A percentile compares a stretch with the other conserved stretches of the same genome.
Evolutionary conservation across 2,797 vertebrate species (phyloP).

Genomic region (Nothura maculosa): DNA sequence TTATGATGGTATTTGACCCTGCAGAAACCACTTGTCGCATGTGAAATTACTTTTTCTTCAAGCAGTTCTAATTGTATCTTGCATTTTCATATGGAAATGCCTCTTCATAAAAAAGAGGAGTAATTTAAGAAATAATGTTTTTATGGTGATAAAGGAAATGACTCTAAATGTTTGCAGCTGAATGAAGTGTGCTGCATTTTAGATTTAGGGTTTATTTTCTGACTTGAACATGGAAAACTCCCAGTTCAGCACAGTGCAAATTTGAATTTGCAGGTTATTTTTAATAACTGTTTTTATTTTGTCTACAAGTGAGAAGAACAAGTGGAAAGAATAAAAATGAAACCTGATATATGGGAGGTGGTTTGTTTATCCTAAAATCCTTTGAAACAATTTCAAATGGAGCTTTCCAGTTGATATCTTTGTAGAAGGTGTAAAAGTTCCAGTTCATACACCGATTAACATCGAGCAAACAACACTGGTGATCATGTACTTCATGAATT

Average conservation of each 20-base stretch:
- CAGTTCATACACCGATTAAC: background rate
- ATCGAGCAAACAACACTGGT: background rate
- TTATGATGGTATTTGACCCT: background rate
- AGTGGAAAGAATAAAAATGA: background rate
- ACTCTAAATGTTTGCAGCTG: background rate
- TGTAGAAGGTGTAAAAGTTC: background rate
- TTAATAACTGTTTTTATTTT: background rate
- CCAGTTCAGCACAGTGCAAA: background rate
- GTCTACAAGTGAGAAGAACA: background rate
- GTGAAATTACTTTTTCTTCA: background rate
- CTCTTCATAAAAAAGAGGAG: background rate
- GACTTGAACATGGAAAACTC: background rate
- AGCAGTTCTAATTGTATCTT: background rate
- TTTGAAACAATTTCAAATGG: background rate
- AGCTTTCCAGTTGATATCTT: background rate
- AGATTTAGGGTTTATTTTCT: background rate
- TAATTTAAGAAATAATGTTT: background rate
- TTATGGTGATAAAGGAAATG: background rate
- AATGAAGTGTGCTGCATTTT: background rate
- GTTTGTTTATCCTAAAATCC: background rate
- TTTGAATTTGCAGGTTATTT: background rate
- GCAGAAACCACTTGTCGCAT: background rate
- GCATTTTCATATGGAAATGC: background rate
- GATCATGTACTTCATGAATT: background rate
- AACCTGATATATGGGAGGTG: background rate